Conservation (phyloP, 2,113 vertebrate species). For the Dicaeum eximium region DNA sequence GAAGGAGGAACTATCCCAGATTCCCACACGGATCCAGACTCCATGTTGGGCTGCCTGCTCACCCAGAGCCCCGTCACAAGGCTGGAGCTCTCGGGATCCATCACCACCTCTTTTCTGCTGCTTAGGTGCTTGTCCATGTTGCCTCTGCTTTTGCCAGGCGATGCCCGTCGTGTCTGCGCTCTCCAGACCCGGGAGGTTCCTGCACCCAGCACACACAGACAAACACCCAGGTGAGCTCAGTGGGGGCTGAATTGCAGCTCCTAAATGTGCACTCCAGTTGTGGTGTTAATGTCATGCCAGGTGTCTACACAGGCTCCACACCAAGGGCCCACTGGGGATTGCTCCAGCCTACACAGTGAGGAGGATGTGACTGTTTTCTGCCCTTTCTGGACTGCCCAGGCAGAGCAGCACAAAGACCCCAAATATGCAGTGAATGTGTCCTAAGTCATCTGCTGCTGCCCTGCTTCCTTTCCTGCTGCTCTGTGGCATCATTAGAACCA, state of each 20-base stretch:
- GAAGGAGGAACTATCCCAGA: not conserved
- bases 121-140: not conserved
- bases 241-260: not conserved
- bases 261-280: rapidly evolving
- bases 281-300: not conserved
- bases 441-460: not conserved
- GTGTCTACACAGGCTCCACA: rapidly evolving
- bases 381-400: not conserved
- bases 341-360: not conserved
- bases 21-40: not conserved
- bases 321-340: not conserved
- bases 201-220: not conserved
- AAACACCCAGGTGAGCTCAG: not conserved
- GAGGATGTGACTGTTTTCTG: not conserved
- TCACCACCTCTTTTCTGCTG: not conserved
- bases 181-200: not conserved
- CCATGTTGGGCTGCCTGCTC: not conserved
- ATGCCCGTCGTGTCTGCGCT: not conserved
- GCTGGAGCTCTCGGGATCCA: not conserved
- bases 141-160: not conserved
- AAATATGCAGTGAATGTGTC: not conserved
- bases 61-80: rapidly evolving
- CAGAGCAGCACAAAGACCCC: not conserved
- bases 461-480: not conserved
- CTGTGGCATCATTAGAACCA: not conserved